These are phyloP conservation scores for Syncerus caffer DNA, from an alignment of 2,797 vertebrate species.

Conservation along the genomic window DNA sequence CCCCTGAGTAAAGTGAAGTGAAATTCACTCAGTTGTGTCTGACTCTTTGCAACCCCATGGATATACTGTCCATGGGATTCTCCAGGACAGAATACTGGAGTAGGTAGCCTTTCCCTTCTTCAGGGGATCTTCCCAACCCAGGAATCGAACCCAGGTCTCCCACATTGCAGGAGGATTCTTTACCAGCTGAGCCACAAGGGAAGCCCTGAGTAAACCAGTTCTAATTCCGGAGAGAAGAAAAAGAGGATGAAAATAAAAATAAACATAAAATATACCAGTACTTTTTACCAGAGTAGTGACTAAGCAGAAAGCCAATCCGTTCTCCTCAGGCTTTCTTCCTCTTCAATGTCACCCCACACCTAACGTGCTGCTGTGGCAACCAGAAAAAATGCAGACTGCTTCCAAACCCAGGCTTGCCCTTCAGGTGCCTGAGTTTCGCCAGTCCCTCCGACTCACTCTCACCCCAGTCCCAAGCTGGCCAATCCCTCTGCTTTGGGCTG, in stretches of 20 bases:
- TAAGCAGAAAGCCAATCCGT: neutral
- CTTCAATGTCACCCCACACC: neutral
- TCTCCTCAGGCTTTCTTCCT: neutral
- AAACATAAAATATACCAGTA: neutral
- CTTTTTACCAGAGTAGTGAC: neutral
- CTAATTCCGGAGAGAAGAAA: neutral
- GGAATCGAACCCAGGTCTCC: neutral
- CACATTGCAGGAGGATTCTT: neutral
- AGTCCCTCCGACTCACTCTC: neutral
- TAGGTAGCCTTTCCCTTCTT: neutral
- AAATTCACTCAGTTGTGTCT: neutral
- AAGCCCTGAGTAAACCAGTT: neutral
- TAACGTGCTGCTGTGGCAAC: neutral
- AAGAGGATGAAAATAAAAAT: neutral
- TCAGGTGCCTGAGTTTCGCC: accelerated
- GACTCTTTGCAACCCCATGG: neutral
- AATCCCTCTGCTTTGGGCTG: neutral
- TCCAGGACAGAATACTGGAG: neutral
- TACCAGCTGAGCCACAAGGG: neutral
- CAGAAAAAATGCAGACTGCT: neutral
- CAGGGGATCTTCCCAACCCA: neutral
- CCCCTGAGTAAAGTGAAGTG: neutral
- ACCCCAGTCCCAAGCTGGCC: no score
- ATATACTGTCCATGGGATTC: neutral
- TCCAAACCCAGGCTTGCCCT: neutral